A percentile compares a stretch with the other conserved stretches of the same genome.
phyloP scores from a whole-genome alignment of 2,113 vertebrate species.

The Genyomyrus donnyi region DNA sequence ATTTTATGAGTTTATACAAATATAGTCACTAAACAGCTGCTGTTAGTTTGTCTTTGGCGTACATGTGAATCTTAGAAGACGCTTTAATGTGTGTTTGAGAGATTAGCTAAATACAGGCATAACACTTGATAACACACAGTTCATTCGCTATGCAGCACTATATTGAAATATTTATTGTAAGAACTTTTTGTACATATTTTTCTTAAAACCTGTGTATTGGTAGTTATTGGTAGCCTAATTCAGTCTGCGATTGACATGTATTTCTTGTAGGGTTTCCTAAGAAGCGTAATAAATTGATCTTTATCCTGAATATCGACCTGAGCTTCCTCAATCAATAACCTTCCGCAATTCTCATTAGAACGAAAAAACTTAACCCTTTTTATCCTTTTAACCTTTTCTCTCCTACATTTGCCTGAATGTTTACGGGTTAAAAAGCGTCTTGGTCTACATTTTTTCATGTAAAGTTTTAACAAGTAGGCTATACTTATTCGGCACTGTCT shows the following conservation, averaged over 20 bases:
- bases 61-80: background rate
- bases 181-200: background rate
- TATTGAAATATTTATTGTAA: background rate
- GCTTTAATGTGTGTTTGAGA: background rate
- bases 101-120: background rate
- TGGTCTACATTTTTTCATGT: background rate
- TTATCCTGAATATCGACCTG: background rate
- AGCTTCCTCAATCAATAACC: background rate
- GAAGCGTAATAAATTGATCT: background rate
- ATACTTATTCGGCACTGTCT: background rate
- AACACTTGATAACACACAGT: background rate
- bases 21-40: background rate
- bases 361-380: background rate
- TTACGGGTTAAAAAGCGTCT: background rate
- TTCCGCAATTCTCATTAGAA: background rate
- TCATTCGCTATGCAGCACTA: background rate
- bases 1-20: background rate
- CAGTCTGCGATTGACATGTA: background rate
- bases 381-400: background rate
- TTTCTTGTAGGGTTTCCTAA: background rate
- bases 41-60: background rate
- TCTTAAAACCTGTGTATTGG: background rate
- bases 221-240: background rate
- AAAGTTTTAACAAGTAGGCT: background rate
- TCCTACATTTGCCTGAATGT: background rate